Conservation (phyloP, 1,140 invertebrate species). For the Papilio xuthus region DNA sequence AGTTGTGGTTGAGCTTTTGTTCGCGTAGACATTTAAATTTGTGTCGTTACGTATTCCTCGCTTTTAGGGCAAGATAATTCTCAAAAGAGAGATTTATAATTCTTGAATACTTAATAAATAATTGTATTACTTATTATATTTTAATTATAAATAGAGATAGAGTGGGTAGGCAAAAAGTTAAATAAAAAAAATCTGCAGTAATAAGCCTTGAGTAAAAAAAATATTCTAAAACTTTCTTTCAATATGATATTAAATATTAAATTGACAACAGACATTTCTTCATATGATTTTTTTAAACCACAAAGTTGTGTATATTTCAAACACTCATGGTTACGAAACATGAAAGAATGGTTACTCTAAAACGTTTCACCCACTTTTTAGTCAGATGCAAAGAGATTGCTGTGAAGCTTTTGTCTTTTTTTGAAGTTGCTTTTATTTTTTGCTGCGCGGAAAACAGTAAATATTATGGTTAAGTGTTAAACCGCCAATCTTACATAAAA, state of each 20-base stretch:
- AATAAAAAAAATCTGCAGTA: no score
- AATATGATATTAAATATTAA: no score
- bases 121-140: background rate
- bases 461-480: background rate
- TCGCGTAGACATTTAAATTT: conserved; percentile 13
- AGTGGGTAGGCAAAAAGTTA: background rate
- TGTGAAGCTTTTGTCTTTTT: background rate
- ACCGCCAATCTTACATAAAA: background rate
- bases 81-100: background rate
- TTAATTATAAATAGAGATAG: background rate
- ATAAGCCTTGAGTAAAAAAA: no score
- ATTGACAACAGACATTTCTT: no score
- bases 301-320: background rate
- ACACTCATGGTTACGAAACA: background rate
- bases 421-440: conserved; percentile 14
- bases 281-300: background rate
- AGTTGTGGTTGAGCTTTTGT: conserved; percentile 15
- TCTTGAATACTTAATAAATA: background rate
- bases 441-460: background rate
- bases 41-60: background rate
- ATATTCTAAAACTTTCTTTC: no score
- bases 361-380: conserved; percentile 7
- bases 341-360: background rate
- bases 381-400: background rate
- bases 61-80: background rate